These are phyloP conservation scores for Lithobates pipiens DNA, from an alignment of 2,797 vertebrate genomes.

Conservation along the genomic window DNA sequence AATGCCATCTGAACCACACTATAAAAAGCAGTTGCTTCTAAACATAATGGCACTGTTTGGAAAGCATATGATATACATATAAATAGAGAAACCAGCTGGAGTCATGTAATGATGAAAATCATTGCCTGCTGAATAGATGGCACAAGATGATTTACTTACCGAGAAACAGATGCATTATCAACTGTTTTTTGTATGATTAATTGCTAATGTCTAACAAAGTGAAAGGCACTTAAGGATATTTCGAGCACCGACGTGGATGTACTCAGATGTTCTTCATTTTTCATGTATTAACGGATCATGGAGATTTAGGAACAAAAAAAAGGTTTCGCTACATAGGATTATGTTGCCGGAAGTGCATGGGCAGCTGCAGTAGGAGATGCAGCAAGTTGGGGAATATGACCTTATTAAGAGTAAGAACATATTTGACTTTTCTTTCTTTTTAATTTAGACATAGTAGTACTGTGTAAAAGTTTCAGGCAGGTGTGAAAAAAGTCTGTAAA, in stretches of 20 bases:
- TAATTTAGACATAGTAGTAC: too few species aligned
- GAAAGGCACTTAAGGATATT: slow-evolving; percentile 55
- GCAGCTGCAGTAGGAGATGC: neutral
- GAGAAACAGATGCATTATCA: slow-evolving; percentile 58
- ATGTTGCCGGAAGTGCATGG: neutral
- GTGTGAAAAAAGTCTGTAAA: too few species aligned
- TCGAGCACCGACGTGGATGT: slow-evolving; percentile 33
- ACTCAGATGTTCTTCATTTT: slow-evolving; percentile 31
- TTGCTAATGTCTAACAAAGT: slow-evolving; percentile 57
- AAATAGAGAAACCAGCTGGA: slow-evolving; percentile 61
- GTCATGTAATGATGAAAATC: slow-evolving; percentile 60
- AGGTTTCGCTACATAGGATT: neutral
- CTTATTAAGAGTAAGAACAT: too few species aligned
- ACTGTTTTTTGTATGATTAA: slow-evolving; percentile 58
- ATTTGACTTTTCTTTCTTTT: too few species aligned
- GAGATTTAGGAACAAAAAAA: neutral
- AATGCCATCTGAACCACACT: slow-evolving; percentile 27
- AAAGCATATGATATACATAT: slow-evolving; percentile 58
- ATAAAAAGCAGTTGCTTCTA: slow-evolving; percentile 40
- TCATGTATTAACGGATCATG: neutral
- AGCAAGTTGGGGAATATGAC: neutral
- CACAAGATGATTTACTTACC: slow-evolving; percentile 57
- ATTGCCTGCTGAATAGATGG: slow-evolving; percentile 51
- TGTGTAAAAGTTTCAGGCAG: too few species aligned
- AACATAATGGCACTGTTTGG: slow-evolving; percentile 46